phyloP scores from a whole-genome alignment of 2,888 invertebrate species.

The Tromatobia lineatoria region DNA sequence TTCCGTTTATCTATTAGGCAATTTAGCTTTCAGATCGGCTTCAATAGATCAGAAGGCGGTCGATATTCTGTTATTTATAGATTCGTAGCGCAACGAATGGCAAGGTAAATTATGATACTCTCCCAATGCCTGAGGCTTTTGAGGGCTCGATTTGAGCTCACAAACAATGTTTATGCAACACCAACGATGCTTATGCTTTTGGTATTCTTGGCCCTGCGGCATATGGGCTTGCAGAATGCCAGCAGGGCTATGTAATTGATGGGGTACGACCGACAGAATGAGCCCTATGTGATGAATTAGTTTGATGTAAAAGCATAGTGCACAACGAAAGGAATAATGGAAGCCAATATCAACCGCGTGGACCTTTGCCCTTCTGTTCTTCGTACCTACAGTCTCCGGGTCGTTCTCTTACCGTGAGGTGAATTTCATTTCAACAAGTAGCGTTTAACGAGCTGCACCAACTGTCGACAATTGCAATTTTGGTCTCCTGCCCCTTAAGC shows the following conservation, averaged over 20 bases:
- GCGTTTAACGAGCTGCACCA: constrained; percentile 26
- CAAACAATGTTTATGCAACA: constrained; percentile 30
- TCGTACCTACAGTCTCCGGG: constrained; percentile 17
- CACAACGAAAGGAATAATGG: constrained; percentile 49
- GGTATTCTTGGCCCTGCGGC: constrained; percentile 33
- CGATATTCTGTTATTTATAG: neutral
- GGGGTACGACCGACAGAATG: constrained; percentile 51
- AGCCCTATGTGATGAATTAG: constrained; percentile 60
- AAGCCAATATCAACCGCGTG: constrained; percentile 34
- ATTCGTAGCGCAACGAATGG: constrained; percentile 38
- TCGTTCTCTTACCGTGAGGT: constrained; percentile 19
- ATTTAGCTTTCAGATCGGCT: neutral
- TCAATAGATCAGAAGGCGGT: constrained; percentile 3
- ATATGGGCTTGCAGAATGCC: constrained; percentile 63
- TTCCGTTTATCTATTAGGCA: neutral
- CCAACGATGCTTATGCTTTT: constrained; percentile 6
- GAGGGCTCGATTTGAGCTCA: neutral
- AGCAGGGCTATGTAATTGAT: constrained; percentile 48
- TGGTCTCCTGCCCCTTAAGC: neutral
- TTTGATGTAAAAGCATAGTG: constrained; percentile 31
- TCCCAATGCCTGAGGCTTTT: neutral
- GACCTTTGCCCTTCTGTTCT: constrained; percentile 34
- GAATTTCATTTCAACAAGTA: constrained; percentile 19
- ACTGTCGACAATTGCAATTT: constrained; percentile 16
- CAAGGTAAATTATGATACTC: constrained; percentile 20